Evolutionary conservation across 2,797 vertebrate species (phyloP).

Genomic region (Lepilemur ruficaudatus): DNA sequence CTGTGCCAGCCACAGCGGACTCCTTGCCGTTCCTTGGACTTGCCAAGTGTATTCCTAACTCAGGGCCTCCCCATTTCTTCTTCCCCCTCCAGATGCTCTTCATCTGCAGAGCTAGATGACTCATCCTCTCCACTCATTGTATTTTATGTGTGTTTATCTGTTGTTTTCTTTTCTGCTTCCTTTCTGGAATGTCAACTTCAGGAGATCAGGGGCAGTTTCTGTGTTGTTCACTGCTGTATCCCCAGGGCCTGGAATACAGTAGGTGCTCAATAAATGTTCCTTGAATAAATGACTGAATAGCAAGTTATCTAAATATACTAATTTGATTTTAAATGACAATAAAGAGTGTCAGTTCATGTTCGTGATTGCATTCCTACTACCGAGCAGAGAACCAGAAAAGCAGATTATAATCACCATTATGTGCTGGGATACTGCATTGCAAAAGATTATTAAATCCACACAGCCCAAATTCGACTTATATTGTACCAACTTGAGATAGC

Average conservation of each 20-base stretch:
- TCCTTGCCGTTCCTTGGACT: neutral
- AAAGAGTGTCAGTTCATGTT: neutral
- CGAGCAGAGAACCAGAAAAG: neutral
- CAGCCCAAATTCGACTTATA: neutral
- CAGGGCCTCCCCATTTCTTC: neutral
- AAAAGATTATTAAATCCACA: neutral
- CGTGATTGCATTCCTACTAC: neutral
- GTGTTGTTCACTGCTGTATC: neutral
- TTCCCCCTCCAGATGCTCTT: neutral
- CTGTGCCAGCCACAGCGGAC: neutral
- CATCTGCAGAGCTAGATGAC: neutral
- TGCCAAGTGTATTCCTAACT: neutral
- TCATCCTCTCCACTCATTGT: neutral
- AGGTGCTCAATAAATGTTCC: neutral
- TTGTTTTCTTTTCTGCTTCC: neutral
- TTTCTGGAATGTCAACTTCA: constrained; percentile 31
- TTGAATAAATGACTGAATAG: neutral
- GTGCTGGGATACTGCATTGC: neutral
- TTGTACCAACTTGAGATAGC: neutral
- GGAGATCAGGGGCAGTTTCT: neutral
- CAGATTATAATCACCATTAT: neutral
- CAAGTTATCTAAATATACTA: neutral
- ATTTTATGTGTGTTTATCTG: neutral
- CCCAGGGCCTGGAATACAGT: neutral
- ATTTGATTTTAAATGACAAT: neutral